phyloP scores from a whole-genome alignment of 2,113 vertebrate genomes.

The Epinephelus cyanopodus region DNA sequence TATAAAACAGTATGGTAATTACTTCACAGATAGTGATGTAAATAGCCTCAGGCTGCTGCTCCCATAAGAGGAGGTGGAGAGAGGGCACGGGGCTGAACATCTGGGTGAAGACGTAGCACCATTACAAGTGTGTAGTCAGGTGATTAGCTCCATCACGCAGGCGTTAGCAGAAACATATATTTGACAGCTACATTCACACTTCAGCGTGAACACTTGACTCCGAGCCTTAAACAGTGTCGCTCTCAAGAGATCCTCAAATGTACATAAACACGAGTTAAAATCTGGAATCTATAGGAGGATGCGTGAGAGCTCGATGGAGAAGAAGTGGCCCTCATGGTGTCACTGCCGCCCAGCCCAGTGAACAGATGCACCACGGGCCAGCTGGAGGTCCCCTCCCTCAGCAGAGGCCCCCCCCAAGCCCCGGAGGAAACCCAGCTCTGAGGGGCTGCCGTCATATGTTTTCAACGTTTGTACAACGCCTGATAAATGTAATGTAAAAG shows the following conservation, averaged over 20 bases:
- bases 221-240: conserved; percentile 6
- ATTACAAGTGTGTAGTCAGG: conserved; percentile 67
- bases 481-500: conserved; percentile 87
- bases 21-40: conserved; percentile 96
- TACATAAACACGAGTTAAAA: conserved; percentile 51
- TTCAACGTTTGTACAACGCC: conserved; percentile 84
- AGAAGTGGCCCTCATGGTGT: conserved; percentile 78
- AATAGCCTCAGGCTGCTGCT: conserved; percentile 94
- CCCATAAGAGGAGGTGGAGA: conserved; percentile 86
- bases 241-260: conserved; percentile 49
- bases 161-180: conserved; percentile 55
- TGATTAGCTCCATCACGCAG: conserved; percentile 61
- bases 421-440: conserved; percentile 81
- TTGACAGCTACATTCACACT: conserved; percentile 55
- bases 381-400: conserved; percentile 78
- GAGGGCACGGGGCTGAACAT: conserved; percentile 78
- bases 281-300: conserved; percentile 37
- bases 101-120: conserved; percentile 66
- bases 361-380: conserved; percentile 84
- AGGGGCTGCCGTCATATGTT: conserved; percentile 86
- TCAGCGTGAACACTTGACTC: conserved; percentile 47
- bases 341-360: conserved; percentile 75
- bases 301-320: conserved; percentile 38
- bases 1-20: conserved; percentile 99
- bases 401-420: conserved; percentile 63